These are phyloP conservation scores for Galeruca laticollis DNA, from an alignment of 2,888 invertebrate genomes.

Conservation along the genomic window DNA sequence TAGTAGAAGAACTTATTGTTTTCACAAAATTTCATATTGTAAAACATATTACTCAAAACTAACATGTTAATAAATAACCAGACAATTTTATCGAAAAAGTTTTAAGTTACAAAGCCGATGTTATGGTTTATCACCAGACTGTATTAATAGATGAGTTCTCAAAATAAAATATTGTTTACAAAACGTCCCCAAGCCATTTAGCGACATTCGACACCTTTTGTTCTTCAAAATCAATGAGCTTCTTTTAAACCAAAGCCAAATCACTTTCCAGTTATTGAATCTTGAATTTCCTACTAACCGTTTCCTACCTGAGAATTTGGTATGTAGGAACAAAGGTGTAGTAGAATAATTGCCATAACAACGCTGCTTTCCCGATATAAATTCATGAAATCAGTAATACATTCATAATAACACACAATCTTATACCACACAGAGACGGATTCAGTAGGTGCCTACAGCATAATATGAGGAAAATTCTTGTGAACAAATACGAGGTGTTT, in stretches of 20 bases:
- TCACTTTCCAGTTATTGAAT: background rate
- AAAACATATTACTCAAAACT: background rate
- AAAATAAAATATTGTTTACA: background rate
- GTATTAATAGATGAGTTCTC: background rate
- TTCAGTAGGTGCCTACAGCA: background rate
- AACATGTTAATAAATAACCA: background rate
- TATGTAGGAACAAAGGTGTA: background rate
- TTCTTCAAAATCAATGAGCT: background rate
- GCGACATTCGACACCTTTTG: background rate
- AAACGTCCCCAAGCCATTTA: background rate
- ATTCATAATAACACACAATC: background rate
- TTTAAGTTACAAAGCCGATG: too few relatives aligned
- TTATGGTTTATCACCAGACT: too few relatives aligned
- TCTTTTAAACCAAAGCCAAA: background rate
- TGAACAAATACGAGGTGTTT: too few relatives aligned
- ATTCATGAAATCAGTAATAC: background rate
- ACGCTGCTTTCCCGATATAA: background rate
- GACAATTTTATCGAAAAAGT: background rate
- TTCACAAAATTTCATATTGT: too few relatives aligned
- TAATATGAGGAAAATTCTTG: too few relatives aligned
- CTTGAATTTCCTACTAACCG: background rate
- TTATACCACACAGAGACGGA: background rate
- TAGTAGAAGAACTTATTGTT: too few relatives aligned
- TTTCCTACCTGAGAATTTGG: background rate
- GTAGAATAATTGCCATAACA: constrained; percentile 3